phyloP scores from a whole-genome alignment of 2,113 vertebrate species.

The Phylloscopus whistleri region DNA sequence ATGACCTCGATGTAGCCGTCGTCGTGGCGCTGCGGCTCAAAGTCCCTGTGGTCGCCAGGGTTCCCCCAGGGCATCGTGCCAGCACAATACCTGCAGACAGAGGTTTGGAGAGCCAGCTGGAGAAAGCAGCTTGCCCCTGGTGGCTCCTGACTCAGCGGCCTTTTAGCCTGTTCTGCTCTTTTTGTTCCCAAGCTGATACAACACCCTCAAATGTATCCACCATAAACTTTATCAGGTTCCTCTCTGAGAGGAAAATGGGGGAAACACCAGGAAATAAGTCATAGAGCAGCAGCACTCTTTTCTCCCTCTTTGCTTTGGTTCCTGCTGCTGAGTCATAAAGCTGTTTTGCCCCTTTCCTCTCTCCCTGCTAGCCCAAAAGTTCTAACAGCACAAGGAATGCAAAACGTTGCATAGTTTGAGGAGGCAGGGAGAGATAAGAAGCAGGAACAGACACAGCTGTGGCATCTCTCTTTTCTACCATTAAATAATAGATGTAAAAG shows the following conservation, averaged over 20 bases:
- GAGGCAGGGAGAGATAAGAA: background rate
- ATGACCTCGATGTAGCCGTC: conserved; percentile 86
- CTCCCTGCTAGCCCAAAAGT: background rate
- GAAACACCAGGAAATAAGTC: background rate
- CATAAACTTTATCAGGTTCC: background rate
- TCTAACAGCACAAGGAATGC: background rate
- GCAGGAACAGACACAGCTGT: background rate
- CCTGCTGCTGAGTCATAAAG: background rate
- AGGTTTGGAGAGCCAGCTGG: background rate
- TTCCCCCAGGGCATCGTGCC: conserved; percentile 87
- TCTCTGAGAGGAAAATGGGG: background rate
- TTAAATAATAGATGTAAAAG: background rate
- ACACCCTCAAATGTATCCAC: background rate
- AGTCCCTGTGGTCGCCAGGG: conserved; percentile 81
- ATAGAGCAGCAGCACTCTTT: background rate
- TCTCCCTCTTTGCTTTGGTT: background rate
- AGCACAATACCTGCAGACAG: conserved; percentile 77
- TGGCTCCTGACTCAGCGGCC: background rate
- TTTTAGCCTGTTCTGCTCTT: background rate
- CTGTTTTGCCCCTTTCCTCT: background rate
- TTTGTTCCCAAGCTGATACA: background rate
- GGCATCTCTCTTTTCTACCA: background rate
- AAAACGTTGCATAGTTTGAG: background rate
- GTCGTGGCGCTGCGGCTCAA: conserved; percentile 82
- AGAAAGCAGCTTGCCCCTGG: background rate